Percentiles rank a stretch among this genome's conserved stretches.
phyloP scores from a whole-genome alignment of 2,797 vertebrate genomes.

The Oreochromis grahami region DNA sequence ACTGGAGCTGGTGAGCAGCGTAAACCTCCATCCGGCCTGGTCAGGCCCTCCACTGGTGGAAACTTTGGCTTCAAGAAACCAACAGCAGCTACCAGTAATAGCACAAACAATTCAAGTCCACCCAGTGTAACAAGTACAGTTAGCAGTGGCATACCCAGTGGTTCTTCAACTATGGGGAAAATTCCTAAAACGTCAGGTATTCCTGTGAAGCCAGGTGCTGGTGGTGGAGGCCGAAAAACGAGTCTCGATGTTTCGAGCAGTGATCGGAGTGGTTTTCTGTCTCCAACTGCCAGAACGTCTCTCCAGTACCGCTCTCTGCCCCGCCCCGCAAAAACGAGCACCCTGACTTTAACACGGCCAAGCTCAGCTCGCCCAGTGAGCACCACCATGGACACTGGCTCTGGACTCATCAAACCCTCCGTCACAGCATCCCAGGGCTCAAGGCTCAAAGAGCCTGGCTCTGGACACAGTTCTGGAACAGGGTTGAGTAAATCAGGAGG shows the following conservation, averaged over 20 bases:
- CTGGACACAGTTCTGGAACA: conserved; percentile 72
- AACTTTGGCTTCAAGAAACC: conserved; percentile 95
- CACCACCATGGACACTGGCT: conserved; percentile 85
- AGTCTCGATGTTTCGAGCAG: conserved; percentile 88
- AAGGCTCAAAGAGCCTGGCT: conserved; percentile 86
- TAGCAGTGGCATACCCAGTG: conserved; percentile 57
- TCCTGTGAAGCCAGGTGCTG: conserved; percentile 85
- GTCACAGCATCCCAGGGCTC: conserved; percentile 67
- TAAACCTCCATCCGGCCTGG: conserved; percentile 89
- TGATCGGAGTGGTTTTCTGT: conserved; percentile 86
- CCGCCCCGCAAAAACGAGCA: conserved; percentile 92
- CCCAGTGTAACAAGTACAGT: conserved; percentile 74
- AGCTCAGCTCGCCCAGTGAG: conserved; percentile 81
- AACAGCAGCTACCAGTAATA: conserved; percentile 72
- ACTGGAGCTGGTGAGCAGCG: conserved; percentile 76
- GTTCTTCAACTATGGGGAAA: conserved; percentile 80
- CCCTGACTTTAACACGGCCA: conserved; percentile 87
- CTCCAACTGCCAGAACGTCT: conserved; percentile 87
- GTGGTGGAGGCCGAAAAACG: conserved; percentile 82
- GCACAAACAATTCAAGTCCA: conserved; percentile 59
- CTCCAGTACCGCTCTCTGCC: conserved; percentile 96
- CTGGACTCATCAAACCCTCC: conserved; percentile 80
- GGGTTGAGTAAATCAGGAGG: conserved; percentile 53
- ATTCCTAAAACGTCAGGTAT: conserved; percentile 90
- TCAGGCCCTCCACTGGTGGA: conserved; percentile 83